phyloP scores from a whole-genome alignment of 2,113 vertebrate species.

The Scomber japonicus region DNA sequence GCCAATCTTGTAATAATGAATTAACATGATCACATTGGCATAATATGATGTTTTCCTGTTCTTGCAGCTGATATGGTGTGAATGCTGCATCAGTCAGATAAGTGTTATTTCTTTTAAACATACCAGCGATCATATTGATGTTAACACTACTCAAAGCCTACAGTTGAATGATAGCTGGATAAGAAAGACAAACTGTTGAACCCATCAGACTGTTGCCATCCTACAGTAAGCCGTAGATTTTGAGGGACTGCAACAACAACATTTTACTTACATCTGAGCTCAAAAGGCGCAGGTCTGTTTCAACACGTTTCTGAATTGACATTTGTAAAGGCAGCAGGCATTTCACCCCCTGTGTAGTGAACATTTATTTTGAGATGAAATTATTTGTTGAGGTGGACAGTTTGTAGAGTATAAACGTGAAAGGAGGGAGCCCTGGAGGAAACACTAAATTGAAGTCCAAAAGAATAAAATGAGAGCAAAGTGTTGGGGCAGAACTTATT shows the following conservation, averaged over 20 bases:
- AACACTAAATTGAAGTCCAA: background rate
- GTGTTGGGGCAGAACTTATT: slow-evolving; percentile 8
- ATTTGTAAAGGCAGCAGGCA: background rate
- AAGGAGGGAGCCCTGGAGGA: background rate
- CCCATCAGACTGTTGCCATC: too few species aligned
- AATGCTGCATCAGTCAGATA: background rate
- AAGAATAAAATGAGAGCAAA: background rate
- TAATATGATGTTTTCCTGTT: background rate
- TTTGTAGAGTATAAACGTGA: slow-evolving; percentile 17
- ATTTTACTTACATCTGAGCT: background rate
- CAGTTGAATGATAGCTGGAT: background rate
- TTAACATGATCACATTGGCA: too few species aligned
- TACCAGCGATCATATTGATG: background rate
- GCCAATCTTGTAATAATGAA: too few species aligned
- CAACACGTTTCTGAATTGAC: background rate
- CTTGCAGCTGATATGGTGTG: too few species aligned
- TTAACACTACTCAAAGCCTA: background rate
- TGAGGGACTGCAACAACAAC: background rate
- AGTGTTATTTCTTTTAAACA: background rate
- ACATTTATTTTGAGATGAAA: slow-evolving; percentile 13
- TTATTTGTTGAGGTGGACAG: slow-evolving; percentile 38
- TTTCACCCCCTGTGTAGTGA: background rate
- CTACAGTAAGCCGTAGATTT: background rate
- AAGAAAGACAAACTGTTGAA: too few species aligned
- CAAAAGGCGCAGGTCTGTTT: background rate